Conservation (phyloP, 2,888 invertebrate species). For the Sphaerophoria rueppellii region DNA sequence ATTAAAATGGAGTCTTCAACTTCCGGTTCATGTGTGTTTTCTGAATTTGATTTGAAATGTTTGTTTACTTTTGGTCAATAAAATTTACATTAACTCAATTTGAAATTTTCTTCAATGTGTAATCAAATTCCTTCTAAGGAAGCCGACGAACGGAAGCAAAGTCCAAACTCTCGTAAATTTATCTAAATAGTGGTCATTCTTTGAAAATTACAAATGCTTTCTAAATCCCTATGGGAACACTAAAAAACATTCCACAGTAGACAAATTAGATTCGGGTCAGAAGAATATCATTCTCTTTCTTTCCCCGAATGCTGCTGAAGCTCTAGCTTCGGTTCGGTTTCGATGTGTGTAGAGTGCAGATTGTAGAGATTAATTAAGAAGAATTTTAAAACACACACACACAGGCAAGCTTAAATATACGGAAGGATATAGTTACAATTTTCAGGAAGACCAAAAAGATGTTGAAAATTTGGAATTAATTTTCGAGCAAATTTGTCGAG, state of each 20-base stretch:
- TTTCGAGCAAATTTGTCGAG: conserved; percentile 22
- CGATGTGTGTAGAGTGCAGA: neutral
- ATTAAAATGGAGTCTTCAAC: conserved; percentile 33
- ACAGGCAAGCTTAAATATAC: neutral
- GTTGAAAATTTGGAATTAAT: conserved; percentile 50
- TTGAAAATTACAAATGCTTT: conserved; percentile 63
- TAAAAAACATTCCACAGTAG: conserved; percentile 66
- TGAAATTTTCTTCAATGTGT: conserved; percentile 57
- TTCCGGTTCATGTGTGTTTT: conserved; percentile 14
- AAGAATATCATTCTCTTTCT: neutral
- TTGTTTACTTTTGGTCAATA: conserved; percentile 61
- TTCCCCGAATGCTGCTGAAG: neutral
- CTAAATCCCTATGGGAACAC: conserved; percentile 54
- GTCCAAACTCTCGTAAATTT: neutral
- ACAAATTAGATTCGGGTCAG: conserved; percentile 66
- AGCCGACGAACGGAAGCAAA: no score
- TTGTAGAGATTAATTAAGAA: conserved; percentile 66
- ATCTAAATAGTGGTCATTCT: conserved; percentile 11
- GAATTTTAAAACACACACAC: conserved; percentile 38
- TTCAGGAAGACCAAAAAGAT: conserved; percentile 5
- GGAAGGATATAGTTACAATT: neutral
- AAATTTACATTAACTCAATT: conserved; percentile 62
- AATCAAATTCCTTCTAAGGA: conserved; percentile 47
- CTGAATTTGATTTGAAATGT: conserved; percentile 57
- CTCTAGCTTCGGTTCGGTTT: neutral